Conservation (phyloP, 2,797 vertebrate genomes). For the Notolabrus celidotus region DNA sequence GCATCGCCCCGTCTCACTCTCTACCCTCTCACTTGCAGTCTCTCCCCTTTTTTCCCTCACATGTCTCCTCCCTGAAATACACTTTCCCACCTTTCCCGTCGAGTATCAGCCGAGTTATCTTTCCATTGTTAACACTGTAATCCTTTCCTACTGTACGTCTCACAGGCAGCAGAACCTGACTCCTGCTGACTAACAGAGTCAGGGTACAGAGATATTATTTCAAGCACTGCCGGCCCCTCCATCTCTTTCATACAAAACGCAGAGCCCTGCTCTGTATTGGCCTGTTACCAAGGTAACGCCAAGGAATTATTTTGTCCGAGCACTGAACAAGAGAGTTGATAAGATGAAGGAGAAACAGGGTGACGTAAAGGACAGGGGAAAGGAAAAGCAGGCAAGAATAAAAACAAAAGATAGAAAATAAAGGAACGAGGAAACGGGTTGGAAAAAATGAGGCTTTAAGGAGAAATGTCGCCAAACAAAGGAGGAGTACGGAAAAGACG, state of each 20-base stretch:
- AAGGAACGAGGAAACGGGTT: background rate
- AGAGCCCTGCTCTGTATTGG: constrained; percentile 65
- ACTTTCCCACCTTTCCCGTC: too few relatives aligned
- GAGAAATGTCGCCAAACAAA: background rate
- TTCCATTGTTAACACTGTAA: constrained; percentile 10
- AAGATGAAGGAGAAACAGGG: constrained; percentile 48
- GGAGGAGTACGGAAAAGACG: constrained; percentile 17
- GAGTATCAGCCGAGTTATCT: background rate
- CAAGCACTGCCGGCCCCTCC: constrained; percentile 39
- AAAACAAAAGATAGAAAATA: constrained; percentile 4
- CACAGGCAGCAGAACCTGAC: constrained; percentile 1
- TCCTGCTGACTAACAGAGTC: constrained; percentile 31
- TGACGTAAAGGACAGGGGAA: constrained; percentile 8
- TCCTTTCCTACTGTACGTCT: background rate
- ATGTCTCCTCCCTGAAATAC: background rate
- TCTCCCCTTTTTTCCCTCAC: too few relatives aligned
- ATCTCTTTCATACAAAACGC: constrained; percentile 58
- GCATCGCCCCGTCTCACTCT: constrained; percentile 49
- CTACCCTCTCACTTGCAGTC: constrained; percentile 12
- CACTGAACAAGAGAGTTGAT: constrained; percentile 59
- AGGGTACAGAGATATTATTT: constrained; percentile 40
- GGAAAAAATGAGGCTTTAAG: background rate
- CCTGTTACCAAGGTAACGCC: constrained; percentile 83
- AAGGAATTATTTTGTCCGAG: constrained; percentile 73
- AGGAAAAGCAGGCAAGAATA: constrained; percentile 24